Evolutionary conservation across 2,888 invertebrate species (phyloP), one percentile per base, ranked within the genome.

Genomic region (Dinocampus coccinellae): DNA sequence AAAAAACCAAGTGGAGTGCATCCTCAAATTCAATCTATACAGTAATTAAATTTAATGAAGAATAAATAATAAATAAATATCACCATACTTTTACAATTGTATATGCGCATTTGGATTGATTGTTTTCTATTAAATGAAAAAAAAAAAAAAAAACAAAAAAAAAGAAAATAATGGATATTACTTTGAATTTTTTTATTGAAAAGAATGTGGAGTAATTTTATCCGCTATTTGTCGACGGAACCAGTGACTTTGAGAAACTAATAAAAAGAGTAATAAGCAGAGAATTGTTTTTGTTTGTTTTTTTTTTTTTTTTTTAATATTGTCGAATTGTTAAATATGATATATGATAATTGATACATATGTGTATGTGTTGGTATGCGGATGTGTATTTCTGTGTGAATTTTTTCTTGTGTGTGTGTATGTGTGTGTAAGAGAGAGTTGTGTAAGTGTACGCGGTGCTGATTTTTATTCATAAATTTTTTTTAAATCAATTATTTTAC

Each of bases 41-140:
- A 39, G 61, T 47, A 55, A 33, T 70, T 22, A 65, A 39, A 69
- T 55, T 33, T 53, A 72, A 60, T 61, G 36, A 62, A 47, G n/a
- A 9, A 16, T 33, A 64, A 47, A 69, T 24, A 58, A 71, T 10
- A 57, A 34, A 71, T 33, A 22, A 61, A 63, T 20, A 65, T 16
- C 16, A 47, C 16, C 20, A 16, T 47, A 2, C 4, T 47, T 47
- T 47, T 47, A 47, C 20, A 47, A n/a, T 47, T 47, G 47, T 47
- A n/a, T 16, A 20, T 9, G 7, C 47, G 47, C 16, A 16, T 47
- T 20, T 47, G 47, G 20, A 47, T 47, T 39, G 39, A 3, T n/a
- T 20, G 7, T 47, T 47, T 20, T 20, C 3, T 47, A 47, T 16
- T 16, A 47, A 39, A 39, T 13, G 3, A n/a, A 39, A 13, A 39